Percentiles rank a stretch among this genome's conserved stretches.
phyloP scores from a whole-genome alignment of 2,797 vertebrate species.

The Craterocephalus amniculus region DNA sequence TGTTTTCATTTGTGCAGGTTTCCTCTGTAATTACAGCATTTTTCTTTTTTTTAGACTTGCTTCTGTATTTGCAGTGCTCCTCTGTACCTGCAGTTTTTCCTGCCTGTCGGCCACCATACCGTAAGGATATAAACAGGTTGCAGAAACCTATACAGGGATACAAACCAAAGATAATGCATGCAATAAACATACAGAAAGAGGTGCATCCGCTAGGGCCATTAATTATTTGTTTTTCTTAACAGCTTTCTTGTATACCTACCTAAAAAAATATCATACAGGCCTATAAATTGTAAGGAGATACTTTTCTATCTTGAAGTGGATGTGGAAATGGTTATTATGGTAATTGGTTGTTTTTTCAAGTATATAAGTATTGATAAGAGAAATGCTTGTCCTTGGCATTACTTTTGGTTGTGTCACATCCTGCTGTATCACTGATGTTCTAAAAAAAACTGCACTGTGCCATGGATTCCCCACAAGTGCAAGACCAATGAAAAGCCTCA shows the following conservation, averaged over 20 bases:
- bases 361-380: not conserved
- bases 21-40: too few species aligned
- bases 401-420: not conserved
- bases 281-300: not conserved
- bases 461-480: conserved; percentile 29
- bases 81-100: too few species aligned
- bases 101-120: too few species aligned
- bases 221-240: not conserved
- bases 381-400: conserved; percentile 4
- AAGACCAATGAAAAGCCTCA: conserved; percentile 29
- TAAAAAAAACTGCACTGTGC: conserved; percentile 9
- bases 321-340: not conserved
- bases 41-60: too few species aligned
- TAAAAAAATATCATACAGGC: too few species aligned
- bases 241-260: too few species aligned
- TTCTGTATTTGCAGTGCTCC: too few species aligned
- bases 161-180: too few species aligned
- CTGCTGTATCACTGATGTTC: conserved; percentile 15
- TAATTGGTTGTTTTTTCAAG: not conserved
- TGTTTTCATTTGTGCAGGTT: too few species aligned
- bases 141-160: too few species aligned
- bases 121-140: too few species aligned
- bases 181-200: not conserved
- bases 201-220: not conserved
- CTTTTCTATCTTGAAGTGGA: not conserved